Evolutionary conservation across 2,113 vertebrate genomes (phyloP).

Genomic region (zebrafish (Danio rerio)): DNA sequence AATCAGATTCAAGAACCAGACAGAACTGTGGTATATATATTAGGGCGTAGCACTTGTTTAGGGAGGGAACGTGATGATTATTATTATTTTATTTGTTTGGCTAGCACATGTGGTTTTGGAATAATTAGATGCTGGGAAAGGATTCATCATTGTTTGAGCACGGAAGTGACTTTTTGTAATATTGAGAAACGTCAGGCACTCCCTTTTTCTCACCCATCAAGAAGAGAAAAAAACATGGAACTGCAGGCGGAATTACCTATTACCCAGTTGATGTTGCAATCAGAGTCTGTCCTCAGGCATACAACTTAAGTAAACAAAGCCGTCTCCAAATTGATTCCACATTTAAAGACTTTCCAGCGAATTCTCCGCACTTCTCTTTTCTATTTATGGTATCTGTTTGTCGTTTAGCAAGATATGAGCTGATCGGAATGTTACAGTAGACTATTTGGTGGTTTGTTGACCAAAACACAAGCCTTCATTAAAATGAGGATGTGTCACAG

Average conservation of each 20-base stretch:
- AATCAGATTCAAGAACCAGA: no score
- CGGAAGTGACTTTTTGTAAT: constrained; percentile 46
- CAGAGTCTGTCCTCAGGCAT: constrained; percentile 42
- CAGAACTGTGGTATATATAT: no score
- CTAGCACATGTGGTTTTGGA: constrained; percentile 59
- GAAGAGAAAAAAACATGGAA: constrained; percentile 2
- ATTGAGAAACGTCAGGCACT: constrained; percentile 58
- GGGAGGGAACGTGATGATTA: constrained; percentile 43
- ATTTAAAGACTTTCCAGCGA: constrained; percentile 55
- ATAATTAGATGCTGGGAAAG: constrained; percentile 63
- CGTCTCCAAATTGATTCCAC: constrained; percentile 59
- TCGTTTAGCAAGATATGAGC: constrained; percentile 55
- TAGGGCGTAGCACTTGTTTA: not conserved
- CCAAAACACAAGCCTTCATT: constrained; percentile 49
- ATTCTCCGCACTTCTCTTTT: constrained; percentile 40
- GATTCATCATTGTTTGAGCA: constrained; percentile 56
- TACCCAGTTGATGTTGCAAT: constrained; percentile 54
- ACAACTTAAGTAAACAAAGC: constrained; percentile 59
- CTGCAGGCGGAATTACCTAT: constrained; percentile 52
- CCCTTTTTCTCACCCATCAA: constrained; percentile 38
- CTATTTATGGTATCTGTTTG: constrained; percentile 50
- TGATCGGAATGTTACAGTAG: constrained; percentile 45
- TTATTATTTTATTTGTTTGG: not conserved
- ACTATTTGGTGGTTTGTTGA: constrained; percentile 55
- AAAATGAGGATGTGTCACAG: constrained; percentile 52